These are phyloP conservation scores for Aphodius sticticus DNA, from an alignment of 2,888 invertebrate species.

Conservation along the genomic window DNA sequence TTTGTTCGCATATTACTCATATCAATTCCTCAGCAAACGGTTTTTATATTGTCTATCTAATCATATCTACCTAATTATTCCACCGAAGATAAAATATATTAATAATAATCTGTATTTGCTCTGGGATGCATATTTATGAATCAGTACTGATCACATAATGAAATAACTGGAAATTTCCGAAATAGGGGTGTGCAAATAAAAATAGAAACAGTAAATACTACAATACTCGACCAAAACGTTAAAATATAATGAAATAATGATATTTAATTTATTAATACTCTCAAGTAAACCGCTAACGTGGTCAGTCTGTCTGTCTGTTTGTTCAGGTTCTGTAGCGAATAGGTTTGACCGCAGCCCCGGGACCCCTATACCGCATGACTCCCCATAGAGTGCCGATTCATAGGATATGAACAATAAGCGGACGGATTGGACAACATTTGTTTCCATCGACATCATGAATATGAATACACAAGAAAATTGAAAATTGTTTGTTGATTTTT, in stretches of 20 bases:
- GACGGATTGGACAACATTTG: too few relatives aligned
- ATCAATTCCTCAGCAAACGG: not conserved
- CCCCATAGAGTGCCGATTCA: too few relatives aligned
- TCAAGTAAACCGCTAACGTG: too few relatives aligned
- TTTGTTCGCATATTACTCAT: not conserved
- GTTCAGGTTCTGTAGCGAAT: too few relatives aligned
- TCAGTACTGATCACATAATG: not conserved
- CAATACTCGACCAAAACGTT: not conserved
- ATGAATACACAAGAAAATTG: too few relatives aligned
- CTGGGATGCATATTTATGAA: slow-evolving; percentile 4
- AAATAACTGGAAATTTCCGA: not conserved
- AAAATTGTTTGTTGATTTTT: too few relatives aligned
- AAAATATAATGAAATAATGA: not conserved
- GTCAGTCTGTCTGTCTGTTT: too few relatives aligned
- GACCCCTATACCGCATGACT: too few relatives aligned
- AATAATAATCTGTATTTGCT: not conserved
- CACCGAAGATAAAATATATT: not conserved
- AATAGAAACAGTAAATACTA: not conserved
- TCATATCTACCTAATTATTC: slow-evolving; percentile 4
- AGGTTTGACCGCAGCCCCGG: too few relatives aligned
- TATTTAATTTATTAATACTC: not conserved
- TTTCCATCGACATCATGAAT: too few relatives aligned
- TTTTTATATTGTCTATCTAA: not conserved
- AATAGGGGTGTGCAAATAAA: not conserved
- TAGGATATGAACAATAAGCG: too few relatives aligned